Evolutionary conservation across 1,140 invertebrate genomes (phyloP), one percentile per base, ranked within the genome.

Genomic region (Anastatus disparis): DNA sequence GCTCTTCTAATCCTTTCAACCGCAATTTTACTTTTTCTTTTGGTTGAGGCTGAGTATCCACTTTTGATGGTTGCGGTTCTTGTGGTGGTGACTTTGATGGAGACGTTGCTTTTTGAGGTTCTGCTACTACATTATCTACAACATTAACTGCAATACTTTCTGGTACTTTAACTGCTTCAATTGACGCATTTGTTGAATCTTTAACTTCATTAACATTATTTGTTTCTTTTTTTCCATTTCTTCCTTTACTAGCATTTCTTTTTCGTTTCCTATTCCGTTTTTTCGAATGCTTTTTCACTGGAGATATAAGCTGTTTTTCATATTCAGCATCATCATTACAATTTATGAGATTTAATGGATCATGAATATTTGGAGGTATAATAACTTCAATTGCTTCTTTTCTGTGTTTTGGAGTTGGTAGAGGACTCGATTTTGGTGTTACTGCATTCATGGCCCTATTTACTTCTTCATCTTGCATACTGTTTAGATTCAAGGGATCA

Each of bases 401-500:
- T 58, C 93, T 90, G 61, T 94, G 90, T 48, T 91, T 90, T 38
- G 95, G 94, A 48, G 93, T 94, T n/a, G 94, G 94, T 42, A 96
- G 81, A 1, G 95, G 96, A 69, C 94, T 95, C 10, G 93, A 94
- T 75, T 94, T 91, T 55, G 95, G 94, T 9, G 95, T 97, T 1
- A 93, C 91, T 35, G 94, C 93, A 86, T 96, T 96, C 87, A 95
- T 91, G 31, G 91, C 91, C 77, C 92, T 89, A 72, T 94, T 94
- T 9, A 95, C 90, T 81, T 95, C 93, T 82, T 96, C 94, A 85
- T 96, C 91, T 81, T 94, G 93, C 77, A 98, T 87, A 81, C 95
- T 95, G 77, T 95, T 96, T 58, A 99, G 86, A 87, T 99, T 98
- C 12, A 99, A 84, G 0, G 97, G 97, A 87, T 99, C 97, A 73